Evolutionary conservation across 2,888 invertebrate genomes (phyloP).

Genomic region (Meloe dianella): DNA sequence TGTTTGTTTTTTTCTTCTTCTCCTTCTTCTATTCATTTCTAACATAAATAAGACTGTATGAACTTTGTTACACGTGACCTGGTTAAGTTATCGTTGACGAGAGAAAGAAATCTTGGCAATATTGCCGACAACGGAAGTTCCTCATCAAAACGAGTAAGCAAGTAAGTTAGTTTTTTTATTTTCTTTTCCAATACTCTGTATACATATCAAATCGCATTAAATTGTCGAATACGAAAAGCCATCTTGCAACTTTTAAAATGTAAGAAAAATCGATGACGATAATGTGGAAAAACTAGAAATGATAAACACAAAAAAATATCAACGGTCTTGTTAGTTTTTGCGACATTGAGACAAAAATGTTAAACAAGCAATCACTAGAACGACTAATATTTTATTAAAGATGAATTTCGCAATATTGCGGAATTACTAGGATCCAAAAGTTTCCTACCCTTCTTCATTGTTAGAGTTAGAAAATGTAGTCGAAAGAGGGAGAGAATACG

Average conservation of each 20-base stretch:
- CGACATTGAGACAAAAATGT: background rate
- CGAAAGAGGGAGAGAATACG: background rate
- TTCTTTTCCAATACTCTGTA: background rate
- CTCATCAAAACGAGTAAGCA: constrained; percentile 15
- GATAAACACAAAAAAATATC: too few relatives aligned
- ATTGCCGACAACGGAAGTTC: constrained; percentile 10
- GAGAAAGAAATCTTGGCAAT: constrained; percentile 21
- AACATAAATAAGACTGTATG: constrained; percentile 19
- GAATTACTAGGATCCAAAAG: background rate
- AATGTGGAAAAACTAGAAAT: constrained; percentile 13
- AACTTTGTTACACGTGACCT: constrained; percentile 17
- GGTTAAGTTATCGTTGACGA: constrained; percentile 18
- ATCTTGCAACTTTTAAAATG: constrained; percentile 20
- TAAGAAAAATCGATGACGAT: constrained; percentile 15
- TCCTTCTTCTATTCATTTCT: background rate
- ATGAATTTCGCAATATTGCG: background rate
- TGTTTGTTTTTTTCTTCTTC: background rate
- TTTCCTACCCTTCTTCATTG: background rate
- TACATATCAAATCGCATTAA: constrained; percentile 20
- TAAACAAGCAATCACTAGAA: background rate
- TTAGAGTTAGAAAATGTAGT: constrained; percentile 9
- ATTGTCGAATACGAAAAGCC: constrained; percentile 17
- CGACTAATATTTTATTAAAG: constrained; percentile 7
- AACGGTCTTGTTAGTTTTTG: constrained; percentile 4
- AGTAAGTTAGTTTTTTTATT: constrained; percentile 23